Evolutionary conservation across 2,113 vertebrate species (phyloP), one percentile per base, ranked within the genome.

Genomic region (Natator depressus): DNA sequence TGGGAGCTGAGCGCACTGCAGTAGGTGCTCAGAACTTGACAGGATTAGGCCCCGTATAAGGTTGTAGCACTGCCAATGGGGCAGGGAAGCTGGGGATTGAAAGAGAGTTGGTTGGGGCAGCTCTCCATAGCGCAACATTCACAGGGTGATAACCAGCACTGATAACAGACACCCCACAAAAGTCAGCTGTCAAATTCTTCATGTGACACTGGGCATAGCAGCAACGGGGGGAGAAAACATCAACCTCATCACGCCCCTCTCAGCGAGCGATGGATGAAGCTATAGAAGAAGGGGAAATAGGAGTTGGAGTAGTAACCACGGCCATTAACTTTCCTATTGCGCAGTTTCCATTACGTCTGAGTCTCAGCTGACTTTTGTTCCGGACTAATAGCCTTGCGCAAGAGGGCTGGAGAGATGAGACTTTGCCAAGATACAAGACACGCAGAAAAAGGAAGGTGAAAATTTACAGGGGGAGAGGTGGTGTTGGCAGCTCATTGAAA

Each of bases 21-120:
- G 20, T 2, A 12, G 31, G 53, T 49, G 49, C 54, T 91, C 42
- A 62, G 55, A 72, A 53, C 31, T n/a, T n/a, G 10, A 42, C 0
- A 50, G 8, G 11, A 54, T 0, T 16, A 51, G 62, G 85, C 49
- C 42, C 54, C n/a, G 76, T 47, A 13, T 80, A 3, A 0, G 0
- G 6, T 2, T 1, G 10, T 42, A 91, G 57, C 72, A 42, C 10
- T 93, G 38, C 46, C 69, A 49, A 1, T 1, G 11, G 54, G 19
- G 16, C 51, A 14, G 14, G 14, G 10, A 16, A 17, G 27, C 25
- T 8, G 9, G 8, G 38, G 27, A 25, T 29, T 5, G 38, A 8
- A 27, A 10, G 14, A 10, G 14, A 42, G n/a, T 25, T 17, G 20
- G 6, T 27, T 1, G 24, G 38, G 22, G 8, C 17, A 31, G 81